Conservation (phyloP, 2,888 invertebrate genomes). For the Amblyjoppa fuscipennis region DNA sequence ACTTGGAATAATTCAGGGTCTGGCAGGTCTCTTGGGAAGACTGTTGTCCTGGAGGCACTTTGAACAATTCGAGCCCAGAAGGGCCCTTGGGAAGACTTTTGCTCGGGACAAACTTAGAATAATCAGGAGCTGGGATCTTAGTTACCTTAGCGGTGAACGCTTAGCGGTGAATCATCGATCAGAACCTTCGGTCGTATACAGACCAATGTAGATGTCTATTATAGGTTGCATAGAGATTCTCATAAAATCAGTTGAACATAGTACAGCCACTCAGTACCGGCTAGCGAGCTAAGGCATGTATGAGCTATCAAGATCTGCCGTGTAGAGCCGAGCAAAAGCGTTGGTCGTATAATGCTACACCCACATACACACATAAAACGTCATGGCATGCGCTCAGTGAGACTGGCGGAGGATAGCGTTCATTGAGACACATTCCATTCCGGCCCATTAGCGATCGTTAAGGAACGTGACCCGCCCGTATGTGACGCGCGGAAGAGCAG, state of each 20-base stretch:
- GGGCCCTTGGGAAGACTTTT: no score
- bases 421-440: constrained; percentile 68
- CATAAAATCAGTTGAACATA: constrained; percentile 57
- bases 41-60: no score
- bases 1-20: no score
- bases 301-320: constrained; percentile 56
- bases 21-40: no score
- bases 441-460: constrained; percentile 66
- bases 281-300: constrained; percentile 19
- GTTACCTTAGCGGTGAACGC: not conserved
- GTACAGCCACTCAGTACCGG: constrained; percentile 46
- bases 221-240: constrained; percentile 54
- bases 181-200: constrained; percentile 3
- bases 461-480: constrained; percentile 64
- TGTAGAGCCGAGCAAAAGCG: constrained; percentile 51
- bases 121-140: constrained; percentile 19
- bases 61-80: no score
- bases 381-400: constrained; percentile 36
- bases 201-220: not conserved
- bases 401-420: constrained; percentile 31
- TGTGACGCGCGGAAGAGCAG: constrained; percentile 24
- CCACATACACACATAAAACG: constrained; percentile 3
- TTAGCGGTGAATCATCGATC: constrained; percentile 32
- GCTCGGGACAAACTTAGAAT: not conserved
- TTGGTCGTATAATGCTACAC: constrained; percentile 44